Conservation (phyloP, 1,140 invertebrate species). For the Zaprionus lachaisei region DNA sequence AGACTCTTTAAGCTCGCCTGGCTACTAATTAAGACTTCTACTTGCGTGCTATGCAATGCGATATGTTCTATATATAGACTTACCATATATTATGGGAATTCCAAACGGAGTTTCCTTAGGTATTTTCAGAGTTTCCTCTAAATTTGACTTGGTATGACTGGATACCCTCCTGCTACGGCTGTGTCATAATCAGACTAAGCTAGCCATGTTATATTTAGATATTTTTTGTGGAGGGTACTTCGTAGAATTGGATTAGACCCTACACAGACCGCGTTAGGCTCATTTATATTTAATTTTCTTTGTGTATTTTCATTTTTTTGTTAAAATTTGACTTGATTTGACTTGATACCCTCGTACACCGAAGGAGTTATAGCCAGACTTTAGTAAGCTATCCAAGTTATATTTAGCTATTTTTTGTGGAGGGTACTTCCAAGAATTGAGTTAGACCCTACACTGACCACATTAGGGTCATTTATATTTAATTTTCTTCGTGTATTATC, state of each 20-base stretch:
- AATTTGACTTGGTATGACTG: background rate
- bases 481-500: background rate
- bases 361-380: too few species aligned
- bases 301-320: background rate
- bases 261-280: too few species aligned
- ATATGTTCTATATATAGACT: background rate
- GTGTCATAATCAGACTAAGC: too few species aligned
- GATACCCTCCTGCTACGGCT: background rate
- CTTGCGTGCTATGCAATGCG: background rate
- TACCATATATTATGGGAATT: background rate
- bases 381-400: too few species aligned
- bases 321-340: background rate
- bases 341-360: too few species aligned
- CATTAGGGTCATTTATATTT: too few species aligned
- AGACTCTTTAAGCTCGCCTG: background rate
- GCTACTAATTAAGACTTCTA: conserved; percentile 4
- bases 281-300: background rate
- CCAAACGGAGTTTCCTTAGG: background rate
- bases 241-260: background rate
- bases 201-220: too few species aligned
- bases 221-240: background rate
- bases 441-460: background rate
- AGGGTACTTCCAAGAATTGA: background rate
- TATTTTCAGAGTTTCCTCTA: background rate
- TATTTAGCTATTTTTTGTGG: background rate